phyloP scores from a whole-genome alignment of 2,113 vertebrate species.

The Platanista minor region DNA sequence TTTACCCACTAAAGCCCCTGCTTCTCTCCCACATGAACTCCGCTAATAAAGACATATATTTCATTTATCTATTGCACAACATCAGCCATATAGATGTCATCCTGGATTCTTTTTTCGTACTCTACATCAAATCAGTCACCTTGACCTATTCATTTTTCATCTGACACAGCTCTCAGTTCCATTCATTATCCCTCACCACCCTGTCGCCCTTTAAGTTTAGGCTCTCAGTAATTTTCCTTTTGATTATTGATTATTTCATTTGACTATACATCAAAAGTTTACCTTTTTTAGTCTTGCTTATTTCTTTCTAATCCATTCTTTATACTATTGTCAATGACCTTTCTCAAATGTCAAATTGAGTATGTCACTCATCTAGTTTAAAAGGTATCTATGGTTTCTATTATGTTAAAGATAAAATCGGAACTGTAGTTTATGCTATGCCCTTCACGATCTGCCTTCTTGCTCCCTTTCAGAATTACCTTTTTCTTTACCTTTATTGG shows the following conservation, averaged over 20 bases:
- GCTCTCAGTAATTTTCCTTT: not conserved
- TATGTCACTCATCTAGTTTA: not conserved
- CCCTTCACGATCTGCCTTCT: not conserved
- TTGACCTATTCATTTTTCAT: not conserved
- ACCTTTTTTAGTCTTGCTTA: not conserved
- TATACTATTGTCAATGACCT: not conserved
- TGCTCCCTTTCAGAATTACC: not conserved
- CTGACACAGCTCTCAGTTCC: not conserved
- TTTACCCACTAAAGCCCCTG: not conserved
- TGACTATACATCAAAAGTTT: constrained; percentile 22
- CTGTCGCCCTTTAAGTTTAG: not conserved
- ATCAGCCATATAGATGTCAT: not conserved
- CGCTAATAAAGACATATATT: not conserved
- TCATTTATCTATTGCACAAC: not conserved
- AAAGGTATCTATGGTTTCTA: not conserved
- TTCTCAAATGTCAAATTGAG: constrained; percentile 3
- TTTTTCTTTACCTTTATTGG: not conserved
- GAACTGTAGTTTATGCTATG: not conserved
- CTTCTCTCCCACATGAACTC: not conserved
- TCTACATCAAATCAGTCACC: not conserved
- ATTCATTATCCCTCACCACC: not conserved
- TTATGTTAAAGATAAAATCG: not conserved
- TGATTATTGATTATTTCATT: constrained; percentile 31
- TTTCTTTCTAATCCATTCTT: not conserved
- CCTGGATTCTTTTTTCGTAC: not conserved